Conservation (phyloP, 2,797 vertebrate species). For the Oophaga sylvatica region DNA sequence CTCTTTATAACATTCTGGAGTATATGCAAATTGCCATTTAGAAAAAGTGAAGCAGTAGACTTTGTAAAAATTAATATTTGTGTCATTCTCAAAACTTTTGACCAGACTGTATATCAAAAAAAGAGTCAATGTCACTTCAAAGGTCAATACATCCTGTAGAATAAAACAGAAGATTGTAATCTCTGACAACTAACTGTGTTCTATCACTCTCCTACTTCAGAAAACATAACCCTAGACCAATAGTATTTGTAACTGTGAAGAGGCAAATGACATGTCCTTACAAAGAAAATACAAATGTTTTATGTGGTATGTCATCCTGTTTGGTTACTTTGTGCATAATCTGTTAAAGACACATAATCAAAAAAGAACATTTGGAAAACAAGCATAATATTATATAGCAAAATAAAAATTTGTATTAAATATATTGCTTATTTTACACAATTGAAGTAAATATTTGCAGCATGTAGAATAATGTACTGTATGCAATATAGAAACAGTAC, state of each 20-base stretch:
- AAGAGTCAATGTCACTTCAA: conserved; percentile 72
- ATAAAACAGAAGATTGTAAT: conserved; percentile 77
- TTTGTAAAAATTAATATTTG: too few relatives aligned
- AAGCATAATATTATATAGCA: not conserved
- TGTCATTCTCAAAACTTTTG: too few relatives aligned
- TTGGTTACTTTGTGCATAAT: too few relatives aligned
- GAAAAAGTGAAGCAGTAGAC: too few relatives aligned
- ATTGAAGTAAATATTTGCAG: too few relatives aligned
- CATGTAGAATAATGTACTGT: too few relatives aligned
- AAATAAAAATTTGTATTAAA: not conserved
- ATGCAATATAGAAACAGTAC: too few relatives aligned
- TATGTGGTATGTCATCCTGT: not conserved
- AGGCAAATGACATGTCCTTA: not conserved
- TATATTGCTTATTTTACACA: too few relatives aligned
- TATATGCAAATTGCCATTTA: too few relatives aligned
- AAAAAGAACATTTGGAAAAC: too few relatives aligned
- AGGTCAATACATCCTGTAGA: conserved; percentile 77
- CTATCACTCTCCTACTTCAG: conserved; percentile 63
- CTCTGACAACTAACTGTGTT: conserved; percentile 71
- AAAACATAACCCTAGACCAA: conserved; percentile 8
- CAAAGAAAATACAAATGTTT: not conserved
- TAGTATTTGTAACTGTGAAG: conserved; percentile 10
- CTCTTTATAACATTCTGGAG: too few relatives aligned
- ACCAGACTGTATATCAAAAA: conserved; percentile 81
- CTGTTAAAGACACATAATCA: too few relatives aligned